phyloP scores from a whole-genome alignment of 2,888 invertebrate genomes.

The Pachycephus smyrnensis region DNA sequence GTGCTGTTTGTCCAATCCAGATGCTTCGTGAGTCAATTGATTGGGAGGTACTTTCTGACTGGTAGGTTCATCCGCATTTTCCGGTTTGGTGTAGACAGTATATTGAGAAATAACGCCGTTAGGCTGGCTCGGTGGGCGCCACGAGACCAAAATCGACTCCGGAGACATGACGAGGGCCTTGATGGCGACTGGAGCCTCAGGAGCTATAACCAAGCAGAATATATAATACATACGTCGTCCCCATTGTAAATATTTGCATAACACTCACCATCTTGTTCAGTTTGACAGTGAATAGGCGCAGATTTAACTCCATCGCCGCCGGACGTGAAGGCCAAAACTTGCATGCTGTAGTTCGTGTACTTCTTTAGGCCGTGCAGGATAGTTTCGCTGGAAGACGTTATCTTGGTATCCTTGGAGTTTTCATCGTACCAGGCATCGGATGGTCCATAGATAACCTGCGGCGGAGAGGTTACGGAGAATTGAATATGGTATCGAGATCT shows the following conservation, averaged over 20 bases:
- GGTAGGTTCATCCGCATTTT: constrained; percentile 74
- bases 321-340: constrained; percentile 93
- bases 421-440: constrained; percentile 94
- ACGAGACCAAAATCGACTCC: constrained; percentile 92
- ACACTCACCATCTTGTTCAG: constrained; percentile 90
- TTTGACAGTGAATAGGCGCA: constrained; percentile 90
- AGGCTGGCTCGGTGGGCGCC: constrained; percentile 92
- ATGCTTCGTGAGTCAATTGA: constrained; percentile 89
- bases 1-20: constrained; percentile 82
- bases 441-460: constrained; percentile 89
- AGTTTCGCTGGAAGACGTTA: constrained; percentile 92
- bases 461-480: neutral
- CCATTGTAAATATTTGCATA: constrained; percentile 1
- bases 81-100: constrained; percentile 89
- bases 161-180: constrained; percentile 93
- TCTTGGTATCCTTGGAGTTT: constrained; percentile 90
- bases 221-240: neutral
- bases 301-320: constrained; percentile 95
- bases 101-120: constrained; percentile 95
- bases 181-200: constrained; percentile 92
- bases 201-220: constrained; percentile 73
- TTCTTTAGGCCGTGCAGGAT: constrained; percentile 94
- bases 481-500: neutral
- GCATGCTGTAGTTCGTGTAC: constrained; percentile 97
- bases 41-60: constrained; percentile 85